phyloP scores from a whole-genome alignment of 2,888 invertebrate genomes.

The Zaprionus lineosus region DNA sequence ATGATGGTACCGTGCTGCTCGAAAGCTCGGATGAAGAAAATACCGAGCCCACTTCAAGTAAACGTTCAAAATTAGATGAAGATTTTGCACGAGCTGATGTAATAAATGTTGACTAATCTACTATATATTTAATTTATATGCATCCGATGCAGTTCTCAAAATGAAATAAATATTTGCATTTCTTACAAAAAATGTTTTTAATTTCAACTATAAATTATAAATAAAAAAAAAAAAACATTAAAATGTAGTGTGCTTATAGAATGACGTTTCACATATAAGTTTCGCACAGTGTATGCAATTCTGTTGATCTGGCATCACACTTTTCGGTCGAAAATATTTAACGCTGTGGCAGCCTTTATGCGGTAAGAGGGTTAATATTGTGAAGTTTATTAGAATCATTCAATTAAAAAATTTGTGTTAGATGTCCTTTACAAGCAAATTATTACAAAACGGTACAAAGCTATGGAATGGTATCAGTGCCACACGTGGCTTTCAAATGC shows the following conservation, averaged over 20 bases:
- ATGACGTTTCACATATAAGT: too few relatives aligned
- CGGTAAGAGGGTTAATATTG: slow-evolving; percentile 37
- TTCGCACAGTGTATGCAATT: too few relatives aligned
- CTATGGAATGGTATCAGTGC: slow-evolving; percentile 35
- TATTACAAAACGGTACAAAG: slow-evolving; percentile 43
- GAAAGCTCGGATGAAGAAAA: slow-evolving; percentile 76
- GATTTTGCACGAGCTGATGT: slow-evolving; percentile 40
- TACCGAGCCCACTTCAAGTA: slow-evolving; percentile 58
- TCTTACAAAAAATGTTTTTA: too few relatives aligned
- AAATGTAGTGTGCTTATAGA: not conserved
- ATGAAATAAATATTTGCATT: slow-evolving; percentile 16
- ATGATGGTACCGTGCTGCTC: slow-evolving; percentile 68
- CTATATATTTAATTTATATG: not conserved
- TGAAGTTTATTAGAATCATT: slow-evolving; percentile 19
- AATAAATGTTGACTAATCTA: slow-evolving; percentile 73
- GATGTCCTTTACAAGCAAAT: slow-evolving; percentile 71
- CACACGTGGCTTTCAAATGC: slow-evolving; percentile 67
- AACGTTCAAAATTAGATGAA: slow-evolving; percentile 49
- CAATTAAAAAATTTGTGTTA: slow-evolving; percentile 47
- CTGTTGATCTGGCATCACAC: slow-evolving; percentile 35
- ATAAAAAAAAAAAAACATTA: not conserved
- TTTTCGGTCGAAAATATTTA: not conserved
- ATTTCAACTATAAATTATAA: too few relatives aligned
- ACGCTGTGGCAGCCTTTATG: slow-evolving; percentile 26
- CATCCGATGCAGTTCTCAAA: slow-evolving; percentile 10